Evolutionary conservation across 2,113 vertebrate genomes (phyloP).

Genomic region (Aramus guarauna): DNA sequence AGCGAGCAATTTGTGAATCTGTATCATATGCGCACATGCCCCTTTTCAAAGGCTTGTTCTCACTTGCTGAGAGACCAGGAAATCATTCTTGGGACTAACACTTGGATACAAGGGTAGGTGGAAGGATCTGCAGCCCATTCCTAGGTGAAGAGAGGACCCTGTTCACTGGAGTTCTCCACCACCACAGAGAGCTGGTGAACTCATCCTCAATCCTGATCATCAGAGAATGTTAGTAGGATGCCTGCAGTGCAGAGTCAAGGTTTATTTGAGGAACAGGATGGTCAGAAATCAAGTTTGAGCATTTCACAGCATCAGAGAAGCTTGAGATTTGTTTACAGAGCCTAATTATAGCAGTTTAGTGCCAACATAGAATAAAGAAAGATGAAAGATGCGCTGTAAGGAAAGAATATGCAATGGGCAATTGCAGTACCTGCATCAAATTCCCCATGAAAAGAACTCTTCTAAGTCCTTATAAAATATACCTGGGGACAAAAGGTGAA

Average conservation of each 20-base stretch:
- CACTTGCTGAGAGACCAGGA: background rate
- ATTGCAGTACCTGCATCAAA: background rate
- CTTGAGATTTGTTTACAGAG: background rate
- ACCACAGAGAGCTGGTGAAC: background rate
- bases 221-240: background rate
- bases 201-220: background rate
- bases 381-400: background rate
- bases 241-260: background rate
- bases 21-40: background rate
- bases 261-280: slow-evolving; percentile 48
- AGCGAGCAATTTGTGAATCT: background rate
- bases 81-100: background rate
- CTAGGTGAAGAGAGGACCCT: background rate
- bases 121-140: background rate
- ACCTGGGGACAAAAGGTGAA: background rate
- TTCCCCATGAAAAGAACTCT: background rate
- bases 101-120: background rate
- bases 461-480: background rate
- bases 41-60: background rate
- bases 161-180: background rate
- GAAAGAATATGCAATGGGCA: background rate
- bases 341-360: background rate
- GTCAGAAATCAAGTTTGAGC: background rate
- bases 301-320: background rate
- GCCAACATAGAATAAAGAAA: background rate